Conservation (phyloP, 2,113 vertebrate genomes). For the Mormyrus lacerda region DNA sequence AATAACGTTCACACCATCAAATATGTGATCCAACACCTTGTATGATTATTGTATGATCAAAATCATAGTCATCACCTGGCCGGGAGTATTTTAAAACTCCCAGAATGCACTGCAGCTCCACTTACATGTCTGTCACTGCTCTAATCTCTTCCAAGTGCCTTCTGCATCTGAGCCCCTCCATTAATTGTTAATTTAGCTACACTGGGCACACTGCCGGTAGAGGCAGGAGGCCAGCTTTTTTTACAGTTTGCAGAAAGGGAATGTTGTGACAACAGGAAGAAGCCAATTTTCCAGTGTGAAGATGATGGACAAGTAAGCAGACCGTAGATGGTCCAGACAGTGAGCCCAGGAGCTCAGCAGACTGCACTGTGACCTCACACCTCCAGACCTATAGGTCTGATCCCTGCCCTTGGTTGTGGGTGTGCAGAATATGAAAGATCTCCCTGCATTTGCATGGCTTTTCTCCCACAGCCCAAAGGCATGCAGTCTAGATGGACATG, state of each 20-base stretch:
- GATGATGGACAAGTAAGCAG: background rate
- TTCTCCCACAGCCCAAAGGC: background rate
- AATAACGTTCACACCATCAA: background rate
- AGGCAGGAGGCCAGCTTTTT: background rate
- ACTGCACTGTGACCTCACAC: background rate
- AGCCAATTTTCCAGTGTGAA: background rate
- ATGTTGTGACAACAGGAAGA: background rate
- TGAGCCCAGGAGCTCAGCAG: background rate
- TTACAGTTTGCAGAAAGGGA: background rate
- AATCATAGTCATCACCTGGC: background rate
- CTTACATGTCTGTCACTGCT: background rate
- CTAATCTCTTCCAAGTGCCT: background rate
- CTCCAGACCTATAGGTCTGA: background rate
- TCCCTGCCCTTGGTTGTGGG: background rate
- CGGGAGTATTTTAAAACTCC: background rate
- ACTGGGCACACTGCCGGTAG: background rate
- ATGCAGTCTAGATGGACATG: background rate
- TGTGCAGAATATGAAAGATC: background rate
- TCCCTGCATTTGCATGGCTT: background rate
- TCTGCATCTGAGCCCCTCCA: background rate
- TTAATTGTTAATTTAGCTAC: background rate
- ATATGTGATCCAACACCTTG: background rate
- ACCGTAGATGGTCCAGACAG: background rate
- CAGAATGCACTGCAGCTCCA: background rate
- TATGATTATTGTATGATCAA: background rate